Conservation (phyloP, 2,113 vertebrate genomes). For the Scomber colias region DNA sequence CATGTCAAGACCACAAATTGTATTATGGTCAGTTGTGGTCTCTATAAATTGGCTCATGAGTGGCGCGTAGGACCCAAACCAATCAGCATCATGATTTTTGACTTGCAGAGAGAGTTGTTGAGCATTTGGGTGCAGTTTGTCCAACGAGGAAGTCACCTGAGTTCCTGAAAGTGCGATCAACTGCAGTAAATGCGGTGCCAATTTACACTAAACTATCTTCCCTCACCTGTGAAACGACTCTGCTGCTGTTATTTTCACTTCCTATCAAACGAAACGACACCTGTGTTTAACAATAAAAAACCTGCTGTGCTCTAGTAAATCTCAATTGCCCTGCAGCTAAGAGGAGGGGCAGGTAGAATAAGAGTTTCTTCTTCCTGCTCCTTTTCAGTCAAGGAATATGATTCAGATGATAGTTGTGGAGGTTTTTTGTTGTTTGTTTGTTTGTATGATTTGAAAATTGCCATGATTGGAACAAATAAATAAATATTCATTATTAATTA, state of each 20-base stretch:
- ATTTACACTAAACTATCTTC: too few relatives aligned
- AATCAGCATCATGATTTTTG: background rate
- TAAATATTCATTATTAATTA: too few relatives aligned
- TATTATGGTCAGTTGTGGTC: too few relatives aligned
- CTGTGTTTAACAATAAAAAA: background rate
- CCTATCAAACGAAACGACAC: background rate
- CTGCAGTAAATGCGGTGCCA: too few relatives aligned
- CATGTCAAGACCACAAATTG: background rate
- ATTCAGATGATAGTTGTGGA: too few relatives aligned
- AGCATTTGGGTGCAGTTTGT: background rate
- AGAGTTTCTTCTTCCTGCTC: too few relatives aligned
- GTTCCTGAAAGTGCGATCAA: background rate
- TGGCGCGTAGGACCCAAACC: background rate
- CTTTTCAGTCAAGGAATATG: too few relatives aligned
- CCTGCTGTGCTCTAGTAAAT: background rate
- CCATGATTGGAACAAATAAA: too few relatives aligned
- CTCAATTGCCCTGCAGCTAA: too few relatives aligned
- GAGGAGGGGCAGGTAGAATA: too few relatives aligned
- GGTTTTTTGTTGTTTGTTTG: too few relatives aligned
- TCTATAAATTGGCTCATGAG: background rate
- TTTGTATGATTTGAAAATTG: too few relatives aligned
- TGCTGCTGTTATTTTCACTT: background rate
- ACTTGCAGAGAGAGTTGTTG: background rate
- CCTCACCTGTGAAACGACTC: background rate
- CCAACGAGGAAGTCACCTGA: conserved; percentile 5